Base-by-base conservation (phyloP, 2,797 vertebrate genomes). In the Lepidocolaptes lacrymiger region DNA sequence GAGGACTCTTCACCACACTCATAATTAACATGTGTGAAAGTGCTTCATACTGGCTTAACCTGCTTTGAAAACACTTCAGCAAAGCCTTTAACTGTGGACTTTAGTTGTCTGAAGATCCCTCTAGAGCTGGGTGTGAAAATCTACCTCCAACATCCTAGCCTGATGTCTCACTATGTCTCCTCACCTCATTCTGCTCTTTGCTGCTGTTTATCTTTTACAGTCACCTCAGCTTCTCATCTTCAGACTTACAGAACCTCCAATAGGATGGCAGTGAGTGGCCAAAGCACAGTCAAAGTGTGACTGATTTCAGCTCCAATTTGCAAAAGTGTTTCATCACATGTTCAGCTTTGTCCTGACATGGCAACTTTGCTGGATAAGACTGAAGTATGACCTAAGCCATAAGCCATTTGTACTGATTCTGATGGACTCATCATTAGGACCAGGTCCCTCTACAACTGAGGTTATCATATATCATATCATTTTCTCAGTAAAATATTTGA, bases 11-110 rank as follows among this genome's bases (percentile, higher is more conserved):
- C 32, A 59, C 12, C 12, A 18, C 9, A 11, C 10, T 39, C 21
- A 36, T 48, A 34, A 37, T 69, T 49, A 59, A 43, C 0, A 0
- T 12, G 13, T 27, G 37, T 7, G 11, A 36, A 78, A 67, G 28
- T 46, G 44, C 28, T 85, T 73, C 24, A 27, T 26, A 48, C 19
- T 62, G 36, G 18, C 22, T 93, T 55, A 73, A 64, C 10, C 12
- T 51, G 12, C 5, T 37, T 61, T 75, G 74, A 81, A 90, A 90
- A 69, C 5, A 24, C 61, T 76, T 89, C 71, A 68, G 36, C 17
- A 85, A 63, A 73, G 26, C 13, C 28, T 48, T 84, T 58, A 82
- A 49, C 37, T 39, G 23, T 30, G 39, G 36, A 12, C 7, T 79
- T 88, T 37, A 78, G 11, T 28, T 56, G 51, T 27, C 71, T 78